A percentile compares a stretch with the other conserved stretches of the same genome.
These are phyloP conservation scores for Muscidifurax raptorellus DNA, from an alignment of 1,140 invertebrate genomes.

Conservation along the genomic window DNA sequence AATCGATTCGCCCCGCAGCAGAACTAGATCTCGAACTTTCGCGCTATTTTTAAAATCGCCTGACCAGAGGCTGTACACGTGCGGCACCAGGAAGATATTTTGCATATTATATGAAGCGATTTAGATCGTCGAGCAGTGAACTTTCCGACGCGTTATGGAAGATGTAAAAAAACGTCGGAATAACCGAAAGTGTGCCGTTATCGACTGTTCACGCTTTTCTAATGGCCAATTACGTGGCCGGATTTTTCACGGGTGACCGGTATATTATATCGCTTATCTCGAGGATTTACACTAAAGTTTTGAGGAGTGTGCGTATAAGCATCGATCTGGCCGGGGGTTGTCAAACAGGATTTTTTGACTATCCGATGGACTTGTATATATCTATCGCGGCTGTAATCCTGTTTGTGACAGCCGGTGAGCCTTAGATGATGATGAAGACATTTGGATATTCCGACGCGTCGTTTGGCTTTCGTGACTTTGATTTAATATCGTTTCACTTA, in stretches of 20 bases:
- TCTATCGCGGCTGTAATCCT: neutral
- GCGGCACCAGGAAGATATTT: neutral
- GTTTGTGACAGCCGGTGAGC: neutral
- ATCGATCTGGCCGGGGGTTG: neutral
- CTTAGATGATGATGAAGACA: neutral
- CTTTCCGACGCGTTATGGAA: neutral
- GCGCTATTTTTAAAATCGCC: neutral
- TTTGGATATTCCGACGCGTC: neutral
- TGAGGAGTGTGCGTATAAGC: neutral
- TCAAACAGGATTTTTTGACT: constrained; percentile 4
- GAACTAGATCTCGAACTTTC: neutral
- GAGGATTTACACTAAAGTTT: neutral
- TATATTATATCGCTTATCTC: neutral
- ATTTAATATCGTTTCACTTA: too few relatives aligned
- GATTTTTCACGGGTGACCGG: neutral
- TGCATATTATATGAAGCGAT: neutral
- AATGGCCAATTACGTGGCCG: neutral
- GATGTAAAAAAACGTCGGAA: neutral
- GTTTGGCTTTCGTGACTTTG: neutral
- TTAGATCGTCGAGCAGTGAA: neutral
- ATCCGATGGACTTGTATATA: neutral
- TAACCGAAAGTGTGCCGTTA: constrained; percentile 6
- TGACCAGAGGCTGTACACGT: neutral
- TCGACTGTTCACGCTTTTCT: constrained; percentile 5
- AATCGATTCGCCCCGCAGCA: neutral